These are phyloP conservation scores for Haliclona indistincta DNA, from an alignment of 37 sponge, comb jelly and placozoan species.

Conservation along the genomic window DNA sequence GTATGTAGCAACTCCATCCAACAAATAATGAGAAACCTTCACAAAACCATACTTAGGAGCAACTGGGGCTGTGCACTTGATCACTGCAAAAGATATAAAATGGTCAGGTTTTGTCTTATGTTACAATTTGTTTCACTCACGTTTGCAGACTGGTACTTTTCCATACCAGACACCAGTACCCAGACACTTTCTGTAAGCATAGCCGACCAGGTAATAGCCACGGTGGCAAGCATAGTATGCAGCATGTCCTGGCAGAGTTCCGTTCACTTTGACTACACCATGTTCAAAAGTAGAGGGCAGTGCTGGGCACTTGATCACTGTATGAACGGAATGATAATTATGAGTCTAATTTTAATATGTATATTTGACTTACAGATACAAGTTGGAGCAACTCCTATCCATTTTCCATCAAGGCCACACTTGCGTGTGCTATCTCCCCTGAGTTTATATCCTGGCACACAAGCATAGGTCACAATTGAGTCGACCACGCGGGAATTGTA, in stretches of 20 bases:
- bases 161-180: not conserved
- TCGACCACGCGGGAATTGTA: not conserved
- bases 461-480: conserved; percentile 25
- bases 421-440: not conserved
- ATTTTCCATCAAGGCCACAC: conserved; percentile 21
- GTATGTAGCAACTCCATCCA: too few relatives aligned
- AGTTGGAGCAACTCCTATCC: conserved; percentile 29
- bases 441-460: conserved; percentile 10
- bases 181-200: not conserved
- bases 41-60: too few relatives aligned
- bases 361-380: conserved; percentile 15
- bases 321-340: too few relatives aligned
- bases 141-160: too few relatives aligned
- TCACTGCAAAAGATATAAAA: too few relatives aligned
- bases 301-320: too few relatives aligned
- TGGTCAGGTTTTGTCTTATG: too few relatives aligned
- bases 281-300: too few relatives aligned
- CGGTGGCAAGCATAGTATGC: conserved; percentile 4
- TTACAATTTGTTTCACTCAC: too few relatives aligned
- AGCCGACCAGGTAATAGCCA: conserved; percentile 2
- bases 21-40: too few relatives aligned
- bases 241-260: not conserved
- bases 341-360: too few relatives aligned
- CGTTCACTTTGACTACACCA: not conserved
- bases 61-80: too few relatives aligned